phyloP scores from a whole-genome alignment of 2,113 vertebrate genomes.

The Furnarius figulus region DNA sequence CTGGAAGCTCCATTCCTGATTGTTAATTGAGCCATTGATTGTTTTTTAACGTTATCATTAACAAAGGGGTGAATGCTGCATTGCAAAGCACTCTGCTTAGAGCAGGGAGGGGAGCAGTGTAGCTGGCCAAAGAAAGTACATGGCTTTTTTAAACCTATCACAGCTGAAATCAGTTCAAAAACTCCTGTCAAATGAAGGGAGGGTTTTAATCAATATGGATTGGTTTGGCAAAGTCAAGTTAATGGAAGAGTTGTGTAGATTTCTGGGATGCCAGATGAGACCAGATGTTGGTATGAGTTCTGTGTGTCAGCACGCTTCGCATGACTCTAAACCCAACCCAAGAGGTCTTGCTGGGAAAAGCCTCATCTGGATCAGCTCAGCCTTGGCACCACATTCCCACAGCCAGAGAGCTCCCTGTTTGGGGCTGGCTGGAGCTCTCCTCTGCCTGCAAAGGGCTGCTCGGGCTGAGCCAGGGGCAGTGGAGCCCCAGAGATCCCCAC shows the following conservation, averaged over 20 bases:
- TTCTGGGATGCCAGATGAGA: background rate
- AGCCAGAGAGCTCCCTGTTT: background rate
- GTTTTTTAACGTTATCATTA: conserved; percentile 66
- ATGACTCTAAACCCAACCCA: background rate
- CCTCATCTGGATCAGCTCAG: background rate
- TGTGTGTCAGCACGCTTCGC: background rate
- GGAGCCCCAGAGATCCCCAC: background rate
- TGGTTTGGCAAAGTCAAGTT: background rate
- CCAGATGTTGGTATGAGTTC: background rate
- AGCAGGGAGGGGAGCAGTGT: background rate
- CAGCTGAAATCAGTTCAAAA: background rate
- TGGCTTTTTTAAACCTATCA: background rate
- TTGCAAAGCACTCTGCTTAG: conserved; percentile 1
- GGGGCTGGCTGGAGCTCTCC: background rate
- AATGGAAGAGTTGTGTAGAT: background rate
- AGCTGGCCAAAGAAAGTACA: background rate
- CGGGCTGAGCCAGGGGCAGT: background rate
- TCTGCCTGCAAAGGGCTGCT: background rate
- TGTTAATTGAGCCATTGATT: conserved; percentile 82
- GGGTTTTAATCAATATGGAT: background rate
- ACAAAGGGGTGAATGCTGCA: conserved; percentile 56
- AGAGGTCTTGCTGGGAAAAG: background rate
- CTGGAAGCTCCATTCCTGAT: conserved; percentile 74
- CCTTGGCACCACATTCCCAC: background rate
- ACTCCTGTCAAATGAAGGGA: background rate